Evolutionary conservation across 2,113 vertebrate genomes (phyloP).

Genomic region (Chauna torquata): DNA sequence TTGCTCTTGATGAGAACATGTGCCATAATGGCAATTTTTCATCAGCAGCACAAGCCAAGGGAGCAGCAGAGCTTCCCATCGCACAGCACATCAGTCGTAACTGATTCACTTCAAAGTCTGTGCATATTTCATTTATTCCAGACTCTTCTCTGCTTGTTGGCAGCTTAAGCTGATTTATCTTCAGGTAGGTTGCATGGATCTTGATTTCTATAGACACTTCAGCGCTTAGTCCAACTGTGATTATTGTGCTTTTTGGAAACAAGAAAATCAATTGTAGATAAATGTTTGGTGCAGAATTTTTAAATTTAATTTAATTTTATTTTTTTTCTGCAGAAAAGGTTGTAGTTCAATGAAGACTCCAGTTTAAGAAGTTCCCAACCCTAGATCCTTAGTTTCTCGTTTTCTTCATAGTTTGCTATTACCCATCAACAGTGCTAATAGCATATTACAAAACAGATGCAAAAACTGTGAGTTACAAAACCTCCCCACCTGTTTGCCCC

Average conservation of each 20-base stretch:
- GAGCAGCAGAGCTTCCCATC: background rate
- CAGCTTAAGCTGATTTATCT: background rate
- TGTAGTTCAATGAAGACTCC: background rate
- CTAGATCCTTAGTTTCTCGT: background rate
- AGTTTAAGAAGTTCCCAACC: background rate
- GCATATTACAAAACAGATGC: background rate
- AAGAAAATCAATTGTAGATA: background rate
- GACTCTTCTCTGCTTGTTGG: background rate
- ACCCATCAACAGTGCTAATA: background rate
- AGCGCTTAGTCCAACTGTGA: background rate
- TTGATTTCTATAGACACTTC: background rate
- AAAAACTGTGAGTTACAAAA: background rate
- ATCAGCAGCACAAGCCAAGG: background rate
- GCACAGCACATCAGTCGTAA: background rate
- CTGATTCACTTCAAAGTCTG: background rate
- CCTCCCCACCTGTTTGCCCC: background rate
- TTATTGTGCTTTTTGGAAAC: background rate
- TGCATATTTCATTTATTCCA: background rate
- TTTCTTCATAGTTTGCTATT: background rate
- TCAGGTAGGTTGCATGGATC: background rate
- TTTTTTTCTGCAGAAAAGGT: background rate
- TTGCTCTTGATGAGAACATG: rapidly evolving
- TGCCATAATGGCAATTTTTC: background rate
- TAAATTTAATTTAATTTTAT: background rate
- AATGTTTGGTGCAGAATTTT: background rate